These are phyloP conservation scores for Ecdyonurus torrentis DNA, from an alignment of 2,888 invertebrate species.

Conservation along the genomic window DNA sequence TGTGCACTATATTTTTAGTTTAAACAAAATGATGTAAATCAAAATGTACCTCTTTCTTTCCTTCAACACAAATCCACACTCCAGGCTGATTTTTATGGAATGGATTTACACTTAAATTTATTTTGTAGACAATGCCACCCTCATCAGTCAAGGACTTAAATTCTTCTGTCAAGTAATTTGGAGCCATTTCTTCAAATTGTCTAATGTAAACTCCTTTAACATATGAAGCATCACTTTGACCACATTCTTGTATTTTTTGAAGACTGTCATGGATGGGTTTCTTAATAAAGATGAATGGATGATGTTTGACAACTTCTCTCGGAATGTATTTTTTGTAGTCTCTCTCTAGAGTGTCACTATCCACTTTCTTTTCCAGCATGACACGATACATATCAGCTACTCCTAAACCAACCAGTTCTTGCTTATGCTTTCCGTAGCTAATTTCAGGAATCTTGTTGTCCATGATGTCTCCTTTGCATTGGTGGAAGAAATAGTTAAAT, in stretches of 20 bases:
- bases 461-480: conserved; percentile 65
- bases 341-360: conserved; percentile 48
- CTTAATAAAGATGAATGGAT: conserved; percentile 53
- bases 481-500: conserved; percentile 73
- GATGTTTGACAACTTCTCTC: conserved; percentile 54
- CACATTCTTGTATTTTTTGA: conserved; percentile 30
- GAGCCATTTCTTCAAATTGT: conserved; percentile 60
- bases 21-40: not conserved
- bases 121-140: conserved; percentile 21
- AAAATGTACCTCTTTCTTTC: conserved; percentile 41
- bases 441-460: conserved; percentile 64
- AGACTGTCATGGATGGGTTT: conserved; percentile 55
- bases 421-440: conserved; percentile 56
- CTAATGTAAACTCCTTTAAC: conserved; percentile 68
- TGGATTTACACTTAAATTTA: conserved; percentile 43
- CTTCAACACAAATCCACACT: conserved; percentile 42
- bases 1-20: conserved; percentile 1
- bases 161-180: conserved; percentile 64
- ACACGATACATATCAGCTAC: conserved; percentile 78
- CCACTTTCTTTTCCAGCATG: conserved; percentile 53
- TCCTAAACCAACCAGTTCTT: conserved; percentile 65
- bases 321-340: conserved; percentile 75
- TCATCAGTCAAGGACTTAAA: conserved; percentile 49
- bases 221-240: conserved; percentile 41
- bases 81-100: conserved; percentile 47